These are phyloP conservation scores for Gasterosteus nipponicus DNA, from an alignment of 2,113 vertebrate species.

Conservation along the genomic window DNA sequence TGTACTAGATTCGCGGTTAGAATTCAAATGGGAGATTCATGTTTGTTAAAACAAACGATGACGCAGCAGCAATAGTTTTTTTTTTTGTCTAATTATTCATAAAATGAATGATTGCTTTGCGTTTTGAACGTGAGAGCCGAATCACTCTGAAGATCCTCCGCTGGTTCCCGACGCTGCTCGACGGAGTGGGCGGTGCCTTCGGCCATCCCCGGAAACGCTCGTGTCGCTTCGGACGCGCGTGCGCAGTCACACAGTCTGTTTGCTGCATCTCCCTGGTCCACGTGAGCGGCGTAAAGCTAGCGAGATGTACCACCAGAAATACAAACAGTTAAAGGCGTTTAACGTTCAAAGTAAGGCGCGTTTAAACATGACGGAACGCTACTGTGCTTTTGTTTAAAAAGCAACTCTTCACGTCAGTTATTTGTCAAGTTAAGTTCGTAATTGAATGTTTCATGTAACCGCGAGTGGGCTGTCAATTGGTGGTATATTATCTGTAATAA, in stretches of 20 bases:
- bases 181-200: conserved; percentile 56
- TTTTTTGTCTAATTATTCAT: too few relatives aligned
- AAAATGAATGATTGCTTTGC: too few relatives aligned
- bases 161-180: not conserved
- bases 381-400: too few relatives aligned
- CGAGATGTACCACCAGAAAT: accelerated
- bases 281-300: conserved; percentile 42
- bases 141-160: not conserved
- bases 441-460: not conserved
- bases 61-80: too few relatives aligned
- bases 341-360: not conserved
- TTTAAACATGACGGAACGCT: not conserved
- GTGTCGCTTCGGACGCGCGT: conserved; percentile 33
- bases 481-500: not conserved
- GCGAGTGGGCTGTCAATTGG: not conserved
- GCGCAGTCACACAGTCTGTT: conserved; percentile 26
- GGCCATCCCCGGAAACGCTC: conserved; percentile 35
- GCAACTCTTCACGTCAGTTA: too few relatives aligned
- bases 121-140: not conserved
- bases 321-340: not conserved
- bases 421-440: not conserved
- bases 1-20: not conserved
- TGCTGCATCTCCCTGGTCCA: conserved; percentile 47
- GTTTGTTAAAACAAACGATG: not conserved
- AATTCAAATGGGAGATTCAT: not conserved